Evolutionary conservation across 2,888 invertebrate species (phyloP), one percentile per base, ranked within the genome.

Genomic region (Synanthedon vespiformis): DNA sequence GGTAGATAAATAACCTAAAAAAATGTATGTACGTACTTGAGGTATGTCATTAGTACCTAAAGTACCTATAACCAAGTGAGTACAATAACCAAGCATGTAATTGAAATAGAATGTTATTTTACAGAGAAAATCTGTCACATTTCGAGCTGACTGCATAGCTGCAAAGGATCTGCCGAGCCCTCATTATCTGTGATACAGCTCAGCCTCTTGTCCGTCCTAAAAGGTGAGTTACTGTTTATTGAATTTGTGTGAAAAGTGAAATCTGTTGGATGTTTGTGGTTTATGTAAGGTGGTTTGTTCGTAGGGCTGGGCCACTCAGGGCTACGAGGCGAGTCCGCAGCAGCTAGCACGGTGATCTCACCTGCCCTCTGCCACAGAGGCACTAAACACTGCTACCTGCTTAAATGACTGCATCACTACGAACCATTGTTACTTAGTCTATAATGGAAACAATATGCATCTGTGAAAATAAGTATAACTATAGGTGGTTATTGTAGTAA

Each of bases 291-390:
- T 3, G 34, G 13, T 10, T 14, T 50, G 40, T 50, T 80, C 79
- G 57, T 84, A 89, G 90, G 90, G 90, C 90, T 90, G 89, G 89
- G 89, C 87, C 83, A 91, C 89, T 90, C 87, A 90, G 90, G 91
- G 90, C 90, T 89, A 87, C 88, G 88, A 88, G 88, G 86, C 85
- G 78, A 79, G 81, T 80, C 83, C 81, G 77, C 80, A 80, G 86
- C 86, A 84, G 88, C 88, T 85, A 80, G 78, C 78, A 82, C 77
- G 80, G 87, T 86, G 88, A 88, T 88, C 85, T 86, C 86, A 85
- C 82, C 73, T 74, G 80, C 75, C 85, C 81, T 84, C 83, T 82
- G 77, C 74, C 75, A 79, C 71, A 81, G 85, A 82, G 84, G 85
- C 80, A 80, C 73, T 77, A 76, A 80, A 82, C 83, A 81, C 82